phyloP scores from a whole-genome alignment of 2,797 vertebrate species.

The Scyliorhinus canicula region DNA sequence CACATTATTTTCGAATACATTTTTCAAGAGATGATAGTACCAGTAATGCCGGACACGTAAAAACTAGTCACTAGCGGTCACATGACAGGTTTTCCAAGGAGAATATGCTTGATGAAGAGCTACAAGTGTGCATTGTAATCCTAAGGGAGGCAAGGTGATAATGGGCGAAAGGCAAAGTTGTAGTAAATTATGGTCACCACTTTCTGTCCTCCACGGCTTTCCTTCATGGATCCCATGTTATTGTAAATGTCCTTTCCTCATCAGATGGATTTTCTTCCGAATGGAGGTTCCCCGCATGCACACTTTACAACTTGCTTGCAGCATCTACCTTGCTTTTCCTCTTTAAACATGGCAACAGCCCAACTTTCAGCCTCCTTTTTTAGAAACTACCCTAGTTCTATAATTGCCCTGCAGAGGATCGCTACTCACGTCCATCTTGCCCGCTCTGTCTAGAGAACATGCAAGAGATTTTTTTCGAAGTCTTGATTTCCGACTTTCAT shows the following conservation, averaged over 20 bases:
- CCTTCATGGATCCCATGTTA: background rate
- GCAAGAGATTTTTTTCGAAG: no score
- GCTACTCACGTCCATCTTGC: no score
- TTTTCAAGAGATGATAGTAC: background rate
- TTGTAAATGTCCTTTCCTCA: background rate
- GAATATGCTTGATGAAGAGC: background rate
- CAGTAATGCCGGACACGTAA: background rate
- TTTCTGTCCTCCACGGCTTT: background rate
- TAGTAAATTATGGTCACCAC: background rate
- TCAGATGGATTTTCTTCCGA: background rate
- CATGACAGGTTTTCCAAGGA: background rate
- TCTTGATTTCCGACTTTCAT: no score
- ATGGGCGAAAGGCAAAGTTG: background rate
- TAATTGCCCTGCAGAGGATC: no score
- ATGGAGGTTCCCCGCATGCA: no score
- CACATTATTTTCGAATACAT: background rate
- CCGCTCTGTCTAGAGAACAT: no score
- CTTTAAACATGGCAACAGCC: no score
- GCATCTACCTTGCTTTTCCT: no score
- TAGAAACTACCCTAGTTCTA: no score
- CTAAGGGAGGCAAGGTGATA: background rate
- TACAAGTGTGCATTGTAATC: background rate
- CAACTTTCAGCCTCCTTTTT: no score
- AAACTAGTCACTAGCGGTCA: background rate
- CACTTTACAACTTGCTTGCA: no score